A percentile compares a stretch with the other conserved stretches of the same genome.
These are phyloP conservation scores for Pholis gunnellus DNA, from an alignment of 2,113 vertebrate species.

Conservation along the genomic window DNA sequence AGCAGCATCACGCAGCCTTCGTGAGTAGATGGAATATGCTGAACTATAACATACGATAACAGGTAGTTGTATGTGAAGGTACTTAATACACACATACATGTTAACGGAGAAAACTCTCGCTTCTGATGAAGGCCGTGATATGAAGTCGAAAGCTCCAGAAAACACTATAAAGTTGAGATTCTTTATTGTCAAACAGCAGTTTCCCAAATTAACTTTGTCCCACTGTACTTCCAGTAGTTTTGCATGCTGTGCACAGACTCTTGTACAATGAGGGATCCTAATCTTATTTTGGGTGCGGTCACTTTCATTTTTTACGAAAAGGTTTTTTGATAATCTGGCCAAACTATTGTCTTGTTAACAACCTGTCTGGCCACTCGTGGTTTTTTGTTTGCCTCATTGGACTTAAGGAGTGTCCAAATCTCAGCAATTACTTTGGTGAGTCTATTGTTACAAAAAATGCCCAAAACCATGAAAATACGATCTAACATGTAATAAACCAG, in stretches of 20 bases:
- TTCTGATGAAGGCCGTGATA: background rate
- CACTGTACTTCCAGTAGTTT: background rate
- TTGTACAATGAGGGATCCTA: background rate
- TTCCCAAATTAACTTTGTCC: background rate
- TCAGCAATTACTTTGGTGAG: background rate
- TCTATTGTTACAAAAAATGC: background rate
- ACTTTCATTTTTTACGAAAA: background rate
- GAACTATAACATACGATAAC: background rate
- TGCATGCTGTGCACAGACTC: background rate
- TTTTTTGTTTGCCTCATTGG: background rate
- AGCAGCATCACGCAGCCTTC: background rate
- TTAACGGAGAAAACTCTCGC: background rate
- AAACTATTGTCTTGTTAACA: background rate
- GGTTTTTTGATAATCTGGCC: background rate
- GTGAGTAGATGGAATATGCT: too few species aligned
- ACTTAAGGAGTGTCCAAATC: background rate
- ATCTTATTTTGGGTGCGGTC: background rate
- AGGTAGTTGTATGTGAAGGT: background rate
- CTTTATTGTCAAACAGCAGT: background rate
- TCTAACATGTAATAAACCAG: background rate
- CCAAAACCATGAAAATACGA: background rate
- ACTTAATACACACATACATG: background rate
- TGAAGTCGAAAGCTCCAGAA: background rate
- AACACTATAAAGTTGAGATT: background rate
- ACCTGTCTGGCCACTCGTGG: background rate